Percentiles rank a stretch among this genome's conserved stretches.
Conservation (phyloP, 1,140 invertebrate species). For the Scaptomyza hsui region DNA sequence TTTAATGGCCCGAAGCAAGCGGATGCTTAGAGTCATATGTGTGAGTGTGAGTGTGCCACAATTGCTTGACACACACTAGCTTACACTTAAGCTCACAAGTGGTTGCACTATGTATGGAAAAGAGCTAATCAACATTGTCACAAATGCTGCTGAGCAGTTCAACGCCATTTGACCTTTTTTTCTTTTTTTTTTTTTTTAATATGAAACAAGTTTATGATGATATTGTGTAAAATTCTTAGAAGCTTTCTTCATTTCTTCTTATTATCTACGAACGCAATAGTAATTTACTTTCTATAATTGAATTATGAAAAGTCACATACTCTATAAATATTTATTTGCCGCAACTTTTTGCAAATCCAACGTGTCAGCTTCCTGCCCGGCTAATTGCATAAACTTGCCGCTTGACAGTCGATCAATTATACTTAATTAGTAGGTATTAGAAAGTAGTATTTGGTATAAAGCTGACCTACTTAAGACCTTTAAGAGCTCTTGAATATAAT, state of each 20-base stretch:
- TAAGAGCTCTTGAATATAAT: not conserved
- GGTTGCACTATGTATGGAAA: not conserved
- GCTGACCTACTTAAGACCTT: conserved; percentile 11
- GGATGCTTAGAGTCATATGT: not conserved
- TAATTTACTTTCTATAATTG: not conserved
- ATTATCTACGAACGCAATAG: no score
- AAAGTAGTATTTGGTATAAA: not conserved
- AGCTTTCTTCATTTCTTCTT: not conserved
- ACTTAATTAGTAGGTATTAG: not conserved
- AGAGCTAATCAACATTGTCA: not conserved
- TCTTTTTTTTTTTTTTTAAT: conserved; percentile 25
- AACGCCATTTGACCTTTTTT: conserved; percentile 51
- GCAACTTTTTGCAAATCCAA: conserved; percentile 16
- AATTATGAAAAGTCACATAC: not conserved
- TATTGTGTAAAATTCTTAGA: not conserved
- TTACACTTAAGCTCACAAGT: no score
- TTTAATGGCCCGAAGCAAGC: conserved; percentile 36
- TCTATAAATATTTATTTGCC: not conserved
- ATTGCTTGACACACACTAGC: not conserved
- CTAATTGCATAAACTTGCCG: conserved; percentile 55
- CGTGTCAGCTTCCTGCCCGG: conserved; percentile 31
- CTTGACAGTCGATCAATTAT: conserved; percentile 38
- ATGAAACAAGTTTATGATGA: not conserved
- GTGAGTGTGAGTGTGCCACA: not conserved
- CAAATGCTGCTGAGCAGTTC: conserved; percentile 44